Evolutionary conservation across 2,113 vertebrate genomes (phyloP), one percentile per base, ranked within the genome.

Genomic region (Odocoileus hemionus): DNA sequence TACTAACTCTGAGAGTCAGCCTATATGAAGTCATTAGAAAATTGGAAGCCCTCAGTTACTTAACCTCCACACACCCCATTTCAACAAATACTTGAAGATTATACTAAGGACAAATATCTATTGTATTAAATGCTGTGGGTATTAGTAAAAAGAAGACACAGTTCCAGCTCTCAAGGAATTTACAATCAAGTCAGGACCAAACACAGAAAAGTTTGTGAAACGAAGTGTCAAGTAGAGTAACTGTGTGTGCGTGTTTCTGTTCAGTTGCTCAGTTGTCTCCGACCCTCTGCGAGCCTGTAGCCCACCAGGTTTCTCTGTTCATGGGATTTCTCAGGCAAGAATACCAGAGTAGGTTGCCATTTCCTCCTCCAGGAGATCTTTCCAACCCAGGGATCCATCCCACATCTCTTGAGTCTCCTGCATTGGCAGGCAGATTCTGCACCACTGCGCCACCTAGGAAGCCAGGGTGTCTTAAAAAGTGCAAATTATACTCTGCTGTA

Each of bases 1-100:
- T 47, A 43, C 30, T 26, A n/a, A 70, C 11, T 60, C 45, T 57
- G 45, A 96, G 43, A 82, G 58, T 79, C 43, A 39, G 36, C 45
- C 28, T 55, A 74, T 50, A 70, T 17, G 86, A 76, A 64, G 19
- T 86, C 45, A 89, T 52, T 93, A 91, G 36, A 94, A 94, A 79
- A 80, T n/a, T 88, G 4, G 45, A 45, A 45, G 26, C 80, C 23
- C 45, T 95, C 4, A 15, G 52, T 84, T 85, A 64, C n/a, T 94
- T 97, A 90, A 86, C 23, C 7, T 58, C 39, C 57, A 21, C 3
- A 79, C 26, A 21, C 5, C 36, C 95, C 67, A 85, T 52, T 79
- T 93, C 86, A 61, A 95, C 3, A 79, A 57, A 86, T 84, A 95
- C 57, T 79, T 97, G 30, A 92, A 95, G 25, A 79, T 70, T 86